Percentiles rank a stretch among this genome's conserved stretches.
Evolutionary conservation across 2,797 vertebrate species (phyloP).

Genomic region (Sylvia borin): DNA sequence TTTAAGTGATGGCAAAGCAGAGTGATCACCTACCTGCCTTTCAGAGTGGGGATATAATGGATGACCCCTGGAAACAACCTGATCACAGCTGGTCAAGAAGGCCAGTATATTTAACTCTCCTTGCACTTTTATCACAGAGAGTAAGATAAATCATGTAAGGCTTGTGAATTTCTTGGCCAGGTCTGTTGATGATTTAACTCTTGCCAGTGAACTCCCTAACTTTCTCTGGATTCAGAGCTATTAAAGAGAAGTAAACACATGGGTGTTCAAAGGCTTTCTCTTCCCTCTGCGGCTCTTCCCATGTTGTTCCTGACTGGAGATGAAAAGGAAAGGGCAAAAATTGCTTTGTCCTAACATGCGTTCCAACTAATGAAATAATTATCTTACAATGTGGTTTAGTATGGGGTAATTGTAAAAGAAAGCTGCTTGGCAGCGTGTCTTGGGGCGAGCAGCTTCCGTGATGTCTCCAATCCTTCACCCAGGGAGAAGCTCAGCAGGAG

Average conservation of each 20-base stretch:
- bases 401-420: slow-evolving; percentile 48
- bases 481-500: neutral
- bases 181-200: neutral
- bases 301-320: slow-evolving; percentile 35
- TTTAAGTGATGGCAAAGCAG: neutral
- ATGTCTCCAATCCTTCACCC: slow-evolving; percentile 19
- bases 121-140: neutral
- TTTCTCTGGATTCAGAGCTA: slow-evolving; percentile 24
- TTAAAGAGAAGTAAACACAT: slow-evolving; percentile 18
- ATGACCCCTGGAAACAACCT: neutral
- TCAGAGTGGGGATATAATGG: neutral
- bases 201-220: neutral
- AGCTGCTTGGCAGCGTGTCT: slow-evolving; percentile 31
- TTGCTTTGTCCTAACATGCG: slow-evolving; percentile 26
- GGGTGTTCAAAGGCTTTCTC: slow-evolving; percentile 54
- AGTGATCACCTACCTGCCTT: neutral
- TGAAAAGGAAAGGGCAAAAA: slow-evolving; percentile 55
- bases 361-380: slow-evolving; percentile 57
- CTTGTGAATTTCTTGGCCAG: neutral
- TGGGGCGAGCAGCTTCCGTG: neutral
- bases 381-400: slow-evolving; percentile 38
- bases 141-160: neutral
- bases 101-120: neutral
- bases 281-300: neutral
- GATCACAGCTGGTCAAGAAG: neutral